A percentile compares a stretch with the other conserved stretches of the same genome.
These are phyloP conservation scores for Carlito syrichta DNA, from an alignment of 2,113 vertebrate species.

Conservation along the genomic window DNA sequence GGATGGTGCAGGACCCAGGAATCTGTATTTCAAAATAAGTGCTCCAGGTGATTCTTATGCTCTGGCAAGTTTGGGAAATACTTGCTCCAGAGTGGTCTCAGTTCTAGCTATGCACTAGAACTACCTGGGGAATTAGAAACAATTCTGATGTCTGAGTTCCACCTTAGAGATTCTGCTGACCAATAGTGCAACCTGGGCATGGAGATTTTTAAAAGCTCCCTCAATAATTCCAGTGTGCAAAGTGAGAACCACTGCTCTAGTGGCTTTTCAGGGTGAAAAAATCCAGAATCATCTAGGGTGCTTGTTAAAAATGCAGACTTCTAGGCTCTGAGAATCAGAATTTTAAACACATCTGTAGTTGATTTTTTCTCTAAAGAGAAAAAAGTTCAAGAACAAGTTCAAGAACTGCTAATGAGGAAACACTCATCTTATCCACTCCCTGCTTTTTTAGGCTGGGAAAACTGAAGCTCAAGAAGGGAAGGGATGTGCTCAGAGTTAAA, in stretches of 20 bases:
- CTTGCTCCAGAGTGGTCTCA: background rate
- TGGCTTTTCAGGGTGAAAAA: background rate
- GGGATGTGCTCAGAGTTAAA: background rate
- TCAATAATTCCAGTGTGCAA: background rate
- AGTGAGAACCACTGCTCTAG: background rate
- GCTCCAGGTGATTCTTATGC: background rate
- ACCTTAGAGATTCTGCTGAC: background rate
- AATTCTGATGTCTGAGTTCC: background rate
- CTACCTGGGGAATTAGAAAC: background rate
- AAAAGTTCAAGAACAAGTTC: background rate
- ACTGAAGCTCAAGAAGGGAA: slow-evolving; percentile 12
- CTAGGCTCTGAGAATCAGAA: slow-evolving; percentile 20
- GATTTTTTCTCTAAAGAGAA: slow-evolving; percentile 23
- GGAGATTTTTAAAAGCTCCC: background rate
- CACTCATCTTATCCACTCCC: background rate
- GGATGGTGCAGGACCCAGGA: background rate
- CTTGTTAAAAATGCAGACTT: slow-evolving; percentile 26
- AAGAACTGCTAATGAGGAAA: background rate
- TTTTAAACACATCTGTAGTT: background rate
- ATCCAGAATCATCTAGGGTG: background rate
- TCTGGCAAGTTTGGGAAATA: background rate
- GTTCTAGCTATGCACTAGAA: background rate
- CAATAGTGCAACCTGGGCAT: background rate
- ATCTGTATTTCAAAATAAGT: slow-evolving; percentile 5
- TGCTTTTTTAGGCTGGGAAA: background rate